A percentile compares a stretch with the other conserved stretches of the same genome.
These are phyloP conservation scores for Channallabes apus DNA, from an alignment of 2,797 vertebrate genomes.

Conservation along the genomic window DNA sequence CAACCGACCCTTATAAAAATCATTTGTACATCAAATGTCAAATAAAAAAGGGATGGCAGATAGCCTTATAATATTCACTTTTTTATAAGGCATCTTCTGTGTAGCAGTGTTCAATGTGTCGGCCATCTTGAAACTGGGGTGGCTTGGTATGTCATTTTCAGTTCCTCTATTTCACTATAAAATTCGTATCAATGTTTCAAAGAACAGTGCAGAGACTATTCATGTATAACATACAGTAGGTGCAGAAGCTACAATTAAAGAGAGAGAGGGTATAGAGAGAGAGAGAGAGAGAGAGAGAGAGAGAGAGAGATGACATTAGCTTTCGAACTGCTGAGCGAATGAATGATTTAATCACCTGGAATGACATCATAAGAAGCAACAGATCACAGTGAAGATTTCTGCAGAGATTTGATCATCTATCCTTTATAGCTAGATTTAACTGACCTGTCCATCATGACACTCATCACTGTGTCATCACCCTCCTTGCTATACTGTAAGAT, in stretches of 20 bases:
- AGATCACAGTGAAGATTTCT: slow-evolving; percentile 54
- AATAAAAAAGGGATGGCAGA: not conserved
- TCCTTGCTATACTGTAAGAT: slow-evolving; percentile 14
- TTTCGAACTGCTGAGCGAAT: slow-evolving; percentile 63
- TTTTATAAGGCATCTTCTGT: not conserved
- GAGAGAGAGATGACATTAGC: slow-evolving; percentile 22
- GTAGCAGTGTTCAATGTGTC: not conserved
- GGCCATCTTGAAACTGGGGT: not conserved
- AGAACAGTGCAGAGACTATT: not conserved
- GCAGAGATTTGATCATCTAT: slow-evolving; percentile 61
- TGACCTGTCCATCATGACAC: slow-evolving; percentile 51
- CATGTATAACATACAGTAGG: not conserved
- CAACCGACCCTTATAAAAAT: no score
- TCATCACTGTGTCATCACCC: no score
- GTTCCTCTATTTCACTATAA: not conserved
- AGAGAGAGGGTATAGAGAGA: not conserved
- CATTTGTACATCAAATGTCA: no score
- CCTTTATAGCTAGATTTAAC: slow-evolving; percentile 31
- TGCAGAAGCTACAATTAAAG: slow-evolving; percentile 2
- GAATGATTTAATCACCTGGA: slow-evolving; percentile 75
- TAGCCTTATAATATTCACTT: not conserved
- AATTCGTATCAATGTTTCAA: not conserved
- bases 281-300: not conserved
- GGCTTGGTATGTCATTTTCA: not conserved
- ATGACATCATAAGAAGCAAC: slow-evolving; percentile 71